These are phyloP conservation scores for Lycia hirtaria DNA, from an alignment of 2,888 invertebrate species.

Conservation along the genomic window DNA sequence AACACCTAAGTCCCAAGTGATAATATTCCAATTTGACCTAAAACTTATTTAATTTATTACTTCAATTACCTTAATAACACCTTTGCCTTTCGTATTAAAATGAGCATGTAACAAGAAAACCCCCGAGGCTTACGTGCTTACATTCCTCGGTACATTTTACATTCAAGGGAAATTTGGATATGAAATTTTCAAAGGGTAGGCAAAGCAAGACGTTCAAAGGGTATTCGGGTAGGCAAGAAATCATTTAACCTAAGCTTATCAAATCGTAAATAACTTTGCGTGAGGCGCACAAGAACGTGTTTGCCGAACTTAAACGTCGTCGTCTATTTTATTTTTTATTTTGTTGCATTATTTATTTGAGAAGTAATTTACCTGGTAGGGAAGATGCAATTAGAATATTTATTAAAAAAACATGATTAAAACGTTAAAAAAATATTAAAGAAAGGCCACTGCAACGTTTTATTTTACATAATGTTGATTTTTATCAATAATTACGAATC, in stretches of 20 bases:
- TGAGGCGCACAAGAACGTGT: slow-evolving; percentile 36
- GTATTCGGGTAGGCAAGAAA: slow-evolving; percentile 28
- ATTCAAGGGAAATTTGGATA: slow-evolving; percentile 12
- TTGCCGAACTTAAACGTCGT: slow-evolving; percentile 26
- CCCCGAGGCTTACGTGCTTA: background rate
- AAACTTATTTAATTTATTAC: slow-evolving; percentile 2
- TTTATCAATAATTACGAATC: too few relatives aligned
- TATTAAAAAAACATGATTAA: too few relatives aligned
- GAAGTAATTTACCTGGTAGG: slow-evolving; percentile 15
- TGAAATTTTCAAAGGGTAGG: slow-evolving; percentile 13
- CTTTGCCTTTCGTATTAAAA: slow-evolving; percentile 8
- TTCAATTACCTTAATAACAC: slow-evolving; percentile 13
- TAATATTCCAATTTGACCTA: background rate
- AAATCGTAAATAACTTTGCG: slow-evolving; percentile 48
- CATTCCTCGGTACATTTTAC: slow-evolving; percentile 11
- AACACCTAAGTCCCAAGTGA: background rate
- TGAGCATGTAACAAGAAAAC: slow-evolving; percentile 3
- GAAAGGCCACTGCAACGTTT: too few relatives aligned
- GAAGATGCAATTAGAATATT: too few relatives aligned
- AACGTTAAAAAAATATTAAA: too few relatives aligned
- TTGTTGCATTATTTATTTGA: slow-evolving; percentile 25
- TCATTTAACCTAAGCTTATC: slow-evolving; percentile 44
- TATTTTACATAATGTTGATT: too few relatives aligned
- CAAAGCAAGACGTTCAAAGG: slow-evolving; percentile 24
- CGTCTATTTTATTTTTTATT: slow-evolving; percentile 32